Evolutionary conservation across 2,797 vertebrate genomes (phyloP), one percentile per base, ranked within the genome.

Genomic region (Lerista edwardsae): DNA sequence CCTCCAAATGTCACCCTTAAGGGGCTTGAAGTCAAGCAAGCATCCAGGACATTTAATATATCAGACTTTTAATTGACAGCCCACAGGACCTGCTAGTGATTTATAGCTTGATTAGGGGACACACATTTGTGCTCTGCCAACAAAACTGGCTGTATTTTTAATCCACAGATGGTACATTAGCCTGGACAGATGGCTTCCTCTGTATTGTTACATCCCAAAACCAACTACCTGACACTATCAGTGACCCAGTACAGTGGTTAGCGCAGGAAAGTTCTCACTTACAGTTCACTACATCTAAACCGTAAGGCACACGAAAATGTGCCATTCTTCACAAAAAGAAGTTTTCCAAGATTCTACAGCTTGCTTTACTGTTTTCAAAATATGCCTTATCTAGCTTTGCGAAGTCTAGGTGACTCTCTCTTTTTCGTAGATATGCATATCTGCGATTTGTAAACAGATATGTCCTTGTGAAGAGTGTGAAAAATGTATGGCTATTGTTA

Each of bases 161-260:
- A 88, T 95, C 95, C 96, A 95, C 98, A 98, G 97, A 98, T 98
- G 98, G 97, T 94, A 93, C 94, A 96, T 97, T 97, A 97, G 97
- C 95, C 95, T 94, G 96, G 97, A 97, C 98, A 98, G 97, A 97
- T 98, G 95, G 95, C 96, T 95, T 91, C 82, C 93, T 93, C 94
- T 90, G 90, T 88, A 94, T 89, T 89, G 86, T 93, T 93, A 94
- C 92, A 95, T 96, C 94, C 91, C 90, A 95, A 93, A 91, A 94
- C 92, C 93, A 90, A 93, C 93, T 94, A 95, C 94, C 92, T 95
- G 94, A 95, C 94, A 93, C 92, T 91, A 85, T 94, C 93, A 89
- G 91, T 61, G 84, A 93, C 94, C 94, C 93, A 92, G 89, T 94
- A 95, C 93, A 92, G 83, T 91, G 92, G 89, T 92, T 95, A 95